Evolutionary conservation across 2,888 invertebrate species (phyloP), one percentile per base, ranked within the genome.

Genomic region (Enchytraeus crypticus): DNA sequence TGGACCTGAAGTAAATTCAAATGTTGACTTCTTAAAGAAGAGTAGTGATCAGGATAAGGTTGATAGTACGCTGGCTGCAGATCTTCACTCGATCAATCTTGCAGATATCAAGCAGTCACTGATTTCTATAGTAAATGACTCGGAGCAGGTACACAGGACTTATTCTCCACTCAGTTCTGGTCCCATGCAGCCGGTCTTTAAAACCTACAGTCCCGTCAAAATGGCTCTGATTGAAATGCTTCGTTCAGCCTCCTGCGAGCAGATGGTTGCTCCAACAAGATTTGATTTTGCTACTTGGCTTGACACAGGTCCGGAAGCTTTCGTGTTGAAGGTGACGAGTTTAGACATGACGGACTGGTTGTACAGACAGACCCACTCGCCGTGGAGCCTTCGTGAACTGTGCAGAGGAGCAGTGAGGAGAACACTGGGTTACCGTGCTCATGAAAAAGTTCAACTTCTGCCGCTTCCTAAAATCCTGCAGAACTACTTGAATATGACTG

Each of bases 191-290:
- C 11, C 18, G 11, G 26, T 59, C n/a, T 62, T 59, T n/a, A 62
- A 62, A 29, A 62, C 62, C 1, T 62, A 62, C 45, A 62, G 62
- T 30, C 47, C 62, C 5, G 51, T 62, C n/a, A 62, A 62, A 45
- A 62, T 62, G 62, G 62, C 38, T 3, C 53, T 62, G 47, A 59
- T 62, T 23, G 59, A 59, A 43, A 46, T 59, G 18, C 59, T 62
- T 14, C 33, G 51, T 3, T 55, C 59, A 3, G 54, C 54, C 5
- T 23, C 63, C 4, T 46, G 38, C 2, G 32, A 59, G 51, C 54
- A 62, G n/a, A 61, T 62, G 43, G 62, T 54, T 1, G 59, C 62
- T 4, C 54, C 38, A 14, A 46, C 29, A 27, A 45, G 46, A 21
- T 62, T 62, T 27, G 55, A 59, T 46, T 62, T 62, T 43, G 53